Base-by-base conservation (phyloP, 2,113 vertebrate genomes). In the Gila orcuttii region DNA sequence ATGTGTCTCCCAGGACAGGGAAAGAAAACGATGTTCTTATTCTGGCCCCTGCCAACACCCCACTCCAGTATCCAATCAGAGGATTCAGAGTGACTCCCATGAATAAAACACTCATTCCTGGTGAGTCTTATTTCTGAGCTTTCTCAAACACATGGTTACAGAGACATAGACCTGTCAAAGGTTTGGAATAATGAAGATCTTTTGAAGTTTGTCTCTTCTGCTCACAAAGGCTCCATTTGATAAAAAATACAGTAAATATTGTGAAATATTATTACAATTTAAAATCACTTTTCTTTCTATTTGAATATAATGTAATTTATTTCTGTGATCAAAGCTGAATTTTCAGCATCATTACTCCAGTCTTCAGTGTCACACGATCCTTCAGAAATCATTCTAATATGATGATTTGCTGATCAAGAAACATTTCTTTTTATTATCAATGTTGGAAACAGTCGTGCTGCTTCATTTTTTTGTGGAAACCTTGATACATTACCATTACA, bases 11-110 rank as follows among this genome's bases (percentile, higher is more conserved):
- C 57, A 93, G 91, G 76, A 82, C 66, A 2, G 52, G 3, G 0
- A 87, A 89, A 17, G 55, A 82, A 19, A 59, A 90, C 11, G 69
- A 86, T 25, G 84, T 9, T 31, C 86, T 88, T 21, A 79, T 93
- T 21, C 52, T 91, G 12, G 90, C 88, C 69, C 64, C 19, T 17
- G 73, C 90, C 21, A 93, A 93, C 39, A 90, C 90, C 17, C 92
- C 92, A 3, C 88, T 93, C 66, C 89, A 90, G 86, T 93, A 92
- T 84, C 92, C 92, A 0, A 90, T 90, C 25, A 89, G 91, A 71
- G 92, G 92, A 23, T 76, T 91, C 23, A 90, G 25, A 28, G 90
- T 92, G 0, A 69, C 8, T 0, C 92, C 92, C 13, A 60, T 91
- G 80, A 88, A 28, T 23, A 25, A 71, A 25, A 88, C 82, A 31